A percentile compares a stretch with the other conserved stretches of the same genome.
These are phyloP conservation scores for Lysandra bellargus DNA, from an alignment of 2,888 invertebrate genomes.

Conservation along the genomic window DNA sequence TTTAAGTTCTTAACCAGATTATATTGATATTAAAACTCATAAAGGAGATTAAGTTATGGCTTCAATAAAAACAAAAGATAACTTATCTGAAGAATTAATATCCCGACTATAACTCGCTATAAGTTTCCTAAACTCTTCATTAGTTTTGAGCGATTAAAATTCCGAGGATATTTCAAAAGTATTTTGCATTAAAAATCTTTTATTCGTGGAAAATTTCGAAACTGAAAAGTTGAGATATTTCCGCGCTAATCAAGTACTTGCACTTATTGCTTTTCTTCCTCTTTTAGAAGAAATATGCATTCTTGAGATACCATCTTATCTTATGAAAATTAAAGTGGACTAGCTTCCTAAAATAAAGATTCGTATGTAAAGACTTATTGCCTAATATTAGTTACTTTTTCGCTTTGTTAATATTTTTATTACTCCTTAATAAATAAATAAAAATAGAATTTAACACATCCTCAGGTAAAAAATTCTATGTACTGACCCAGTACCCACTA, in stretches of 20 bases:
- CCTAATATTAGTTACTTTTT: no score
- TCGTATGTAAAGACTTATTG: no score
- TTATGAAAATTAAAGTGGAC: no score
- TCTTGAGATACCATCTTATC: no score
- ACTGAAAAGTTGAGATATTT: background rate
- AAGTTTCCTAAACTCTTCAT: slow-evolving; percentile 15
- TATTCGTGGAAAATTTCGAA: background rate
- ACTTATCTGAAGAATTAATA: slow-evolving; percentile 22
- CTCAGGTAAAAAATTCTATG: no score
- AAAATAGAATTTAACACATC: no score
- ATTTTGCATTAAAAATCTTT: background rate
- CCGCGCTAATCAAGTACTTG: background rate
- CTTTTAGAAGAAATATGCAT: background rate
- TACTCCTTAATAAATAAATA: no score
- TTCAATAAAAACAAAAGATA: slow-evolving; percentile 8
- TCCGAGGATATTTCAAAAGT: slow-evolving; percentile 5
- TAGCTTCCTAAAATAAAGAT: no score
- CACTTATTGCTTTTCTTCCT: background rate
- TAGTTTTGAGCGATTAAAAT: slow-evolving; percentile 15
- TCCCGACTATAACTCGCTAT: background rate
- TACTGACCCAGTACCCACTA: no score
- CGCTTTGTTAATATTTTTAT: no score
- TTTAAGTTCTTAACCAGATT: slow-evolving; percentile 7
- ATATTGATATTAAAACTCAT: background rate
- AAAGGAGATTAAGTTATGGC: background rate